These are phyloP conservation scores for Dusona sp. DNA, from an alignment of 2,888 invertebrate species.

Conservation along the genomic window DNA sequence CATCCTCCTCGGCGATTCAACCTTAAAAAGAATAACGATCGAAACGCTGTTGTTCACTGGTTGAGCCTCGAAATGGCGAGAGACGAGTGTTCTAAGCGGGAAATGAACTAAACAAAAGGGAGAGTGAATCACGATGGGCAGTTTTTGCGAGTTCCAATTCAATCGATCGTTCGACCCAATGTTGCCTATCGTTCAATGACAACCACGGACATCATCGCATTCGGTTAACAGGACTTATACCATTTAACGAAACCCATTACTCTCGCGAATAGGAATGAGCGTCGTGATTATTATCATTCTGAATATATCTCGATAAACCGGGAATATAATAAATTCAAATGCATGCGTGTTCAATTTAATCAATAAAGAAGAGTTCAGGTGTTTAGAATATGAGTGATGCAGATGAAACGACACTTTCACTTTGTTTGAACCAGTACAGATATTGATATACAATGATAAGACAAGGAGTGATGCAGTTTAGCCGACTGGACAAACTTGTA, in stretches of 20 bases:
- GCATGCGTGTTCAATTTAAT: background rate
- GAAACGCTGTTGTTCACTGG: slow-evolving; percentile 32
- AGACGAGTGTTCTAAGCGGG: slow-evolving; percentile 61
- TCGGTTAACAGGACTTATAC: slow-evolving; percentile 32
- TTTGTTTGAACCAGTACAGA: slow-evolving; percentile 4
- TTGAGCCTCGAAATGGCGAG: slow-evolving; percentile 21
- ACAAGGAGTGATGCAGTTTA: slow-evolving; percentile 36
- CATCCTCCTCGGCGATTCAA: slow-evolving; percentile 40
- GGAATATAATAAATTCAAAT: background rate
- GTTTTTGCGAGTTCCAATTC: slow-evolving; percentile 56
- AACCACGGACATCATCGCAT: slow-evolving; percentile 39
- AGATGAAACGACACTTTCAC: background rate
- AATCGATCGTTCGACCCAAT: slow-evolving; percentile 58
- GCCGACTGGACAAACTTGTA: slow-evolving; percentile 52
- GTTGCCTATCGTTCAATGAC: slow-evolving; percentile 61
- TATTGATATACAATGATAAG: slow-evolving; percentile 53
- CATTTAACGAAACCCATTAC: background rate
- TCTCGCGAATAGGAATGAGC: background rate
- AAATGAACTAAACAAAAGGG: slow-evolving; percentile 60
- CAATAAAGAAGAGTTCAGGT: background rate
- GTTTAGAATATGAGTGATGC: background rate
- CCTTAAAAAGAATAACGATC: slow-evolving; percentile 66
- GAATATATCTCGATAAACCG: background rate
- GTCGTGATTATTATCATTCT: background rate
- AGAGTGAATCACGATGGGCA: slow-evolving; percentile 49